phyloP scores from a whole-genome alignment of 2,797 vertebrate species.

The Manis javanica region DNA sequence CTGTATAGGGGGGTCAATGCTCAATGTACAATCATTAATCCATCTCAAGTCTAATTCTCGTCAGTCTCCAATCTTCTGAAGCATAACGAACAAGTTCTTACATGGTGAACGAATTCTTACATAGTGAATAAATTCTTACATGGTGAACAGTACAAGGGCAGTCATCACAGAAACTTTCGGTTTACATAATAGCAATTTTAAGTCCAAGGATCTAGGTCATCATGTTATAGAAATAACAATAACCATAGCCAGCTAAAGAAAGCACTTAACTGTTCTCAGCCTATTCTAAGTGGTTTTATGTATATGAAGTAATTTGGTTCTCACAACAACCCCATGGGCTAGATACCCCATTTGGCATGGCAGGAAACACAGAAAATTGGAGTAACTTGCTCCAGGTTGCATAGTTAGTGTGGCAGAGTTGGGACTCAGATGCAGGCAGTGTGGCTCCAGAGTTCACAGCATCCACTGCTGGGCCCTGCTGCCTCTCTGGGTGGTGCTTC shows the following conservation, averaged over 20 bases:
- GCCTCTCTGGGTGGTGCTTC: neutral
- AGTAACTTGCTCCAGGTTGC: neutral
- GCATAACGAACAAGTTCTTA: too few relatives aligned
- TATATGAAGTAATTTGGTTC: neutral
- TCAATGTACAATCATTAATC: too few relatives aligned
- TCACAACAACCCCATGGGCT: neutral
- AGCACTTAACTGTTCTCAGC: neutral
- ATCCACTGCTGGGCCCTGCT: neutral
- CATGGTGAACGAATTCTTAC: too few relatives aligned
- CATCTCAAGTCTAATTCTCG: too few relatives aligned
- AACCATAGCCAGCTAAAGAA: neutral
- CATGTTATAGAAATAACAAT: conserved; percentile 19
- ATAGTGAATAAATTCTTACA: too few relatives aligned
- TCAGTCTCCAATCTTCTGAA: too few relatives aligned
- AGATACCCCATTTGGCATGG: neutral
- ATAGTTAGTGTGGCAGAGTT: neutral
- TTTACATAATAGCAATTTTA: neutral
- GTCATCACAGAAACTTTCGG: too few relatives aligned
- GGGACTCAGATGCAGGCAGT: neutral
- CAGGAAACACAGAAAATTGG: neutral
- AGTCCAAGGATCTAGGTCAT: neutral
- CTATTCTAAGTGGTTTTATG: neutral
- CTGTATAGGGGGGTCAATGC: too few relatives aligned
- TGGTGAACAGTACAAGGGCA: too few relatives aligned
- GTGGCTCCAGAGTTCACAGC: neutral